Conservation (phyloP, 1,140 invertebrate genomes). For the Drosophila parabipectinata region DNA sequence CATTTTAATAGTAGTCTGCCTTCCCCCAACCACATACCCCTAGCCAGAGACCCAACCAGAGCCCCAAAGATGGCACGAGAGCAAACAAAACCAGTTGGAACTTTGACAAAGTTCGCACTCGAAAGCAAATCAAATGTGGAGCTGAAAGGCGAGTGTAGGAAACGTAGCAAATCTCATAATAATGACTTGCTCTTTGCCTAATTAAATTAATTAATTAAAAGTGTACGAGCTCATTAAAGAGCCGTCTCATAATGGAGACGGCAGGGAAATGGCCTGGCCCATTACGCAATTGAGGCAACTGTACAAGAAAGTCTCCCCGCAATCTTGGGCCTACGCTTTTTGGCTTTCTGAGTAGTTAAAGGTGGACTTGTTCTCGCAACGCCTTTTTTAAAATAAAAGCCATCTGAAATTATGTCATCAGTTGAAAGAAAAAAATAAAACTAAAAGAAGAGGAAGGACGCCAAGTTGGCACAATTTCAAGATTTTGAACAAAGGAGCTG, state of each 20-base stretch:
- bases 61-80: constrained; percentile 54
- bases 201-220: constrained; percentile 80
- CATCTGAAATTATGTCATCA: constrained; percentile 59
- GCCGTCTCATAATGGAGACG: constrained; percentile 22
- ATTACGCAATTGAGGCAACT: constrained; percentile 31
- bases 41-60: not conserved
- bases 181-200: constrained; percentile 57
- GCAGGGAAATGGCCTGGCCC: constrained; percentile 15
- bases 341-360: constrained; percentile 1
- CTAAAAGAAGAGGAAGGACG: constrained; percentile 18
- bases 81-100: constrained; percentile 30
- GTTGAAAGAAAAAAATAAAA: constrained; percentile 3
- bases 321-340: constrained; percentile 19
- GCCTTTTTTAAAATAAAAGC: constrained; percentile 50
- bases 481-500: constrained; percentile 16
- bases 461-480: constrained; percentile 24
- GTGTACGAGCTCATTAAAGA: constrained; percentile 72
- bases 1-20: constrained; percentile 67
- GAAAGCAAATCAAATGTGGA: constrained; percentile 46
- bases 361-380: constrained; percentile 53
- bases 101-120: constrained; percentile 53
- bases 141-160: constrained; percentile 45
- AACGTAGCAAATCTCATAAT: constrained; percentile 61
- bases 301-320: constrained; percentile 12
- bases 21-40: constrained; percentile 13